Evolutionary conservation across 1,140 invertebrate species (phyloP).

Genomic region (Ceratina calcarata): DNA sequence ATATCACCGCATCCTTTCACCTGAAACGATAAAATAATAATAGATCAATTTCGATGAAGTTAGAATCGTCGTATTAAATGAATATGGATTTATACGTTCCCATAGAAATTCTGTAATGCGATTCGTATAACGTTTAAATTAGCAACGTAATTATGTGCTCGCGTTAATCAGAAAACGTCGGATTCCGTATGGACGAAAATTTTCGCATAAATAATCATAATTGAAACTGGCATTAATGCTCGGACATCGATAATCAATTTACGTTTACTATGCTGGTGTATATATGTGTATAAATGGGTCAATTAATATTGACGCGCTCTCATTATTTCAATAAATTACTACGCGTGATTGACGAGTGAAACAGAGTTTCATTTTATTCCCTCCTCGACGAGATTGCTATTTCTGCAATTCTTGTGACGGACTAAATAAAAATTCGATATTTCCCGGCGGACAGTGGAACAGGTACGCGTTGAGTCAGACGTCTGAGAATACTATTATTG

Average conservation of each 20-base stretch:
- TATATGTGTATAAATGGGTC: not conserved
- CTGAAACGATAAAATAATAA: constrained; percentile 41
- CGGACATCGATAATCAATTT: not conserved
- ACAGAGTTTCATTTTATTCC: no score
- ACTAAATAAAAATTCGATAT: no score
- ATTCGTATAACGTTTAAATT: not conserved
- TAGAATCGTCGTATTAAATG: not conserved
- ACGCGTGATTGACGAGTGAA: no score
- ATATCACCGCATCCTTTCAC: constrained; percentile 51
- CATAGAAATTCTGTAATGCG: not conserved
- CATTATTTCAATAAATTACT: no score
- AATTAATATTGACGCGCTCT: not conserved
- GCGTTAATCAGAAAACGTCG: not conserved
- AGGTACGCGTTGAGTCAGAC: no score
- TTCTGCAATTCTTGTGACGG: no score
- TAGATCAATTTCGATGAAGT: not conserved
- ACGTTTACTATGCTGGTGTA: no score
- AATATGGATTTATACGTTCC: not conserved
- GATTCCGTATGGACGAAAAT: not conserved
- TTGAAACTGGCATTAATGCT: not conserved
- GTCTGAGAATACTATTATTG: no score
- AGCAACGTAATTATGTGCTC: not conserved
- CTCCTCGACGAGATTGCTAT: no score
- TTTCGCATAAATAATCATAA: not conserved
- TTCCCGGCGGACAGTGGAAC: no score